Evolutionary conservation across 2,888 invertebrate genomes (phyloP).

Genomic region (Ophion costatus): DNA sequence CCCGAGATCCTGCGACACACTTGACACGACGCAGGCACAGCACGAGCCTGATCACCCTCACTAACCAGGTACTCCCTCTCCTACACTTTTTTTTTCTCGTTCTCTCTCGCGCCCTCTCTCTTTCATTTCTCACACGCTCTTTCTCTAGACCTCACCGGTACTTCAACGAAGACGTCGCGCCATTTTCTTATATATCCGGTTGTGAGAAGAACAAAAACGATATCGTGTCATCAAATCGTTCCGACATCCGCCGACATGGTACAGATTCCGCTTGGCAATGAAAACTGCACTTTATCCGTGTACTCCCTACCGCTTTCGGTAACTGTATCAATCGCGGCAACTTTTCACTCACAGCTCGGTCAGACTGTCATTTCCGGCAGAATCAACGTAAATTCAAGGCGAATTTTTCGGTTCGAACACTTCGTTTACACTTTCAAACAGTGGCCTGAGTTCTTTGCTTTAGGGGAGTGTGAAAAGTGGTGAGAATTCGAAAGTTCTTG

Average conservation of each 20-base stretch:
- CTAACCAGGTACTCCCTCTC: slow-evolving; percentile 85
- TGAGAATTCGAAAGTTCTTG: background rate
- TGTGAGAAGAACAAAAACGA: background rate
- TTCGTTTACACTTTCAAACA: background rate
- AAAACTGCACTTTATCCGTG: background rate
- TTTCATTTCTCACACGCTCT: slow-evolving; percentile 52
- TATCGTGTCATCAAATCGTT: background rate
- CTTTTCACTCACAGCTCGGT: background rate
- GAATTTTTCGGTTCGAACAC: background rate
- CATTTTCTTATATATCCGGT: slow-evolving; percentile 1
- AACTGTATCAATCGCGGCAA: background rate
- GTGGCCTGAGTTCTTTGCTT: too few species aligned
- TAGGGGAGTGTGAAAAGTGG: too few species aligned
- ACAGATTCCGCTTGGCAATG: background rate
- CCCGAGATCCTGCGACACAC: slow-evolving; percentile 85
- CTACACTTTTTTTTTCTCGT: slow-evolving; percentile 65
- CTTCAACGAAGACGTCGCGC: slow-evolving; percentile 37
- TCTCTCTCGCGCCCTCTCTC: slow-evolving; percentile 15
- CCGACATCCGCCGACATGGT: background rate
- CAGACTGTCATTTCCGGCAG: background rate
- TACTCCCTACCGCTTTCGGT: background rate
- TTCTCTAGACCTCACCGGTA: slow-evolving; percentile 53
- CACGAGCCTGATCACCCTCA: slow-evolving; percentile 88
- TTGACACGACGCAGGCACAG: slow-evolving; percentile 91
- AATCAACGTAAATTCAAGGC: background rate